Evolutionary conservation across 2,113 vertebrate genomes (phyloP).

Genomic region (Indicator indicator): DNA sequence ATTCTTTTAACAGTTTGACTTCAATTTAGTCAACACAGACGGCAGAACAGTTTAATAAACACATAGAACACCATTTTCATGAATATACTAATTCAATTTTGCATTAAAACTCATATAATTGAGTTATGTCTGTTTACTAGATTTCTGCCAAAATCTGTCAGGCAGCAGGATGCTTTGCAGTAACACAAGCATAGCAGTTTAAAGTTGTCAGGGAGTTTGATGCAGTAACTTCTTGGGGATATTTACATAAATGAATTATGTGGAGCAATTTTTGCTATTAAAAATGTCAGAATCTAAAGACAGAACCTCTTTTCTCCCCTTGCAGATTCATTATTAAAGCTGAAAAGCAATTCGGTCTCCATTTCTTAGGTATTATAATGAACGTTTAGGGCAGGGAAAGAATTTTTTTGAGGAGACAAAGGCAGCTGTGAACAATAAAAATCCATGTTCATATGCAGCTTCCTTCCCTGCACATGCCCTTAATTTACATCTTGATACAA

Average conservation of each 20-base stretch:
- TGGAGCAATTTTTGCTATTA: not conserved
- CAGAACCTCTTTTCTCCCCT: not conserved
- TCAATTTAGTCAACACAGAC: constrained; percentile 8
- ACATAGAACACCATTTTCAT: not conserved
- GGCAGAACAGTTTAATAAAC: not conserved
- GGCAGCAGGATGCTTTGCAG: not conserved
- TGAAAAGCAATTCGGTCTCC: not conserved
- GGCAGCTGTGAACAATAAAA: not conserved
- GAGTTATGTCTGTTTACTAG: constrained; percentile 6
- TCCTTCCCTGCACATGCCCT: not conserved
- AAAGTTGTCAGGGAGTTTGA: constrained; percentile 11
- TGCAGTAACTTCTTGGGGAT: not conserved
- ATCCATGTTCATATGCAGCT: not conserved
- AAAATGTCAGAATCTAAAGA: not conserved
- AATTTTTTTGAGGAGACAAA: not conserved
- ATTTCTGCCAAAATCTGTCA: constrained; percentile 13
- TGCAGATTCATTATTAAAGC: not conserved
- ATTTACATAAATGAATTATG: constrained; percentile 15
- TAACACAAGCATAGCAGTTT: not conserved
- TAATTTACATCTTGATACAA: not conserved
- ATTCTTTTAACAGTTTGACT: not conserved
- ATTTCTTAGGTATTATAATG: not conserved
- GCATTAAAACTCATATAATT: constrained; percentile 3
- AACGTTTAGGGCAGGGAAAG: not conserved
- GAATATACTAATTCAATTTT: constrained; percentile 16